Base-by-base conservation (phyloP, 92 coral and sea anemone species). In the Parazoanthus atlanticus region DNA sequence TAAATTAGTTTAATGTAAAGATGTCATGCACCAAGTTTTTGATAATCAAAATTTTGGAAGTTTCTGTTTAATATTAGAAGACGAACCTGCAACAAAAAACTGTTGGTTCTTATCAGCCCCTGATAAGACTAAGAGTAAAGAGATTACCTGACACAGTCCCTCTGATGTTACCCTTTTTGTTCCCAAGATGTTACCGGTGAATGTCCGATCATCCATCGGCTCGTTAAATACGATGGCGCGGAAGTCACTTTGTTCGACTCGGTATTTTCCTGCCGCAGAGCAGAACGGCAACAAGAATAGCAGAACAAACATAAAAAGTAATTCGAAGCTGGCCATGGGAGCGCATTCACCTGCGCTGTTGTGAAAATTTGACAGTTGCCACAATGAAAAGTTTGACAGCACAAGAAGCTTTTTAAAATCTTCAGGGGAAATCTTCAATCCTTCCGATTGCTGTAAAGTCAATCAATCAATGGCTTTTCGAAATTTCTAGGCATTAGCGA, bases 111-210 rank as follows among this genome's bases (percentile, higher is more conserved):
- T 49, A 9, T 49, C 16, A 13, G 9, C 10, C 17, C 10, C 17
- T 49, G 10, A 49, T 49, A 49, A 49, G 56, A 49, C 56, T 49
- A 49, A 49, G 56, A 49, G 56, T 49, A 61, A 61, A 7, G 6
- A 16, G n/a, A 25, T n/a, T 52, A 58, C 85, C 87, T 76, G 47
- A 23, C 36, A 89, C n/a, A 43, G 41, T 82, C 49, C 76, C 74
- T 65, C 85, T 56, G 69, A 74, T 75, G 84, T 89, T 74, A 43
- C 88, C 71, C 30, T 30, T n/a, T 38, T 10, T 16, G 58, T 23
- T 3, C 7, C 81, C 81, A 76, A 76, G 54, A 76, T 31, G 31
- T 13, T n/a, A 23, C 81, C 81, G 0, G 31, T 76, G 61, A 76
- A 26, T 7, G 58, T 40, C 5, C 25, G 11, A 15, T 75, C 85